A percentile compares a stretch with the other conserved stretches of the same genome.
Evolutionary conservation across 2,888 invertebrate genomes (phyloP).

Genomic region (Dione juno): DNA sequence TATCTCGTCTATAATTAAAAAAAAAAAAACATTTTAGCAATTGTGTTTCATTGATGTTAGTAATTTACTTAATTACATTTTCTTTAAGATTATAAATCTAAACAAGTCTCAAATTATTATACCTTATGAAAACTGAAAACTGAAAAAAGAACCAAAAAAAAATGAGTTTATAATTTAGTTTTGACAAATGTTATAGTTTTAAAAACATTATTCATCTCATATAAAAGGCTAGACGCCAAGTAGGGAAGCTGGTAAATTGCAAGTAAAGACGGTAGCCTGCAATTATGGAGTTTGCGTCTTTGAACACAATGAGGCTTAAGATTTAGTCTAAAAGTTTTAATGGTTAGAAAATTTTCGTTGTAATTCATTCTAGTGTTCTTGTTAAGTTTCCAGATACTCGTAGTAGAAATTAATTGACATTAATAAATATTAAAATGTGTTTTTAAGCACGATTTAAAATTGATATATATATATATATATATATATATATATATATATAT

Average conservation of each 20-base stretch:
- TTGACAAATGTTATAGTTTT: constrained; percentile 7
- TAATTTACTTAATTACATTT: background rate
- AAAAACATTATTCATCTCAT: constrained; percentile 37
- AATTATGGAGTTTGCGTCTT: constrained; percentile 49
- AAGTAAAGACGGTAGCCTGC: constrained; percentile 55
- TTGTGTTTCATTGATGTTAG: too few species aligned
- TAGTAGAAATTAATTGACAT: constrained; percentile 7
- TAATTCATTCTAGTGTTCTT: constrained; percentile 33
- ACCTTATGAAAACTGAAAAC: too few species aligned
- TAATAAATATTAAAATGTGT: background rate
- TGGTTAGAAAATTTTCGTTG: constrained; percentile 39
- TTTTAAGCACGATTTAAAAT: too few species aligned
- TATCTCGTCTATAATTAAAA: too few species aligned
- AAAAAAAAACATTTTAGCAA: too few species aligned
- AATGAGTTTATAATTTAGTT: too few species aligned
- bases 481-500: too few species aligned
- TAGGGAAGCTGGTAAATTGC: constrained; percentile 53
- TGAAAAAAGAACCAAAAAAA: too few species aligned
- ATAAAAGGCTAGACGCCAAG: constrained; percentile 42
- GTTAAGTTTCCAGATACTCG: constrained; percentile 28
- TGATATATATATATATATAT: too few species aligned
- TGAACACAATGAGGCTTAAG: constrained; percentile 37
- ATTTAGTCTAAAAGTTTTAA: constrained; percentile 43
- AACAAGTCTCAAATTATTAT: background rate
- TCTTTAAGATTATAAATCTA: background rate